A percentile compares a stretch with the other conserved stretches of the same genome.
phyloP scores from a whole-genome alignment of 2,888 invertebrate genomes.

The Yponomeuta evonymella region DNA sequence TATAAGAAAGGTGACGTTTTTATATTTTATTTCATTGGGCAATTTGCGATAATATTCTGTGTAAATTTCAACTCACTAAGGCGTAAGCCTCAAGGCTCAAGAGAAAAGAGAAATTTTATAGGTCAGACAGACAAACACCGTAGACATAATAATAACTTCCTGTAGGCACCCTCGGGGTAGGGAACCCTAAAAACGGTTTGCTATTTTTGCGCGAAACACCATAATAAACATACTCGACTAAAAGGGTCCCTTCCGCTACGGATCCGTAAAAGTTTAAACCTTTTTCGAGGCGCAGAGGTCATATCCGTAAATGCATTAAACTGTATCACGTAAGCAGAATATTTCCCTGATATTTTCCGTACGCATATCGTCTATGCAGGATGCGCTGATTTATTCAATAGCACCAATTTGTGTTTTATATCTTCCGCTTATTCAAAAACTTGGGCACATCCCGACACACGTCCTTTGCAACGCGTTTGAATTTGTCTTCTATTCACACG shows the following conservation, averaged over 20 bases:
- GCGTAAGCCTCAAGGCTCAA: too few relatives aligned
- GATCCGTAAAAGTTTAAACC: background rate
- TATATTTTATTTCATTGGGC: too few relatives aligned
- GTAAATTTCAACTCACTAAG: too few relatives aligned
- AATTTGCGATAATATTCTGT: too few relatives aligned
- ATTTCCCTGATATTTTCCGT: slow-evolving; percentile 7
- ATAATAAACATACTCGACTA: background rate
- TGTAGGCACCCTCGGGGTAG: too few relatives aligned
- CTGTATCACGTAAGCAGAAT: background rate
- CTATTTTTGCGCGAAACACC: background rate
- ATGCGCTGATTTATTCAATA: slow-evolving; percentile 29
- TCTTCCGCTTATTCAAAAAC: slow-evolving; percentile 29
- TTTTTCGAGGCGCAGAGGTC: background rate
- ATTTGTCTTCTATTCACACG: slow-evolving; percentile 2
- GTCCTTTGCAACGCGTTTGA: slow-evolving; percentile 12
- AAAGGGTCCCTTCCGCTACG: background rate
- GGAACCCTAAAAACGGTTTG: background rate
- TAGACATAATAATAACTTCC: too few relatives aligned
- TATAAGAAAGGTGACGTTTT: too few relatives aligned
- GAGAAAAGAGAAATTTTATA: too few relatives aligned
- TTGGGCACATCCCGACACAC: slow-evolving; percentile 19
- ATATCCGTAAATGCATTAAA: slow-evolving; percentile 2
- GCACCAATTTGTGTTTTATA: slow-evolving; percentile 30
- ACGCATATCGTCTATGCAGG: slow-evolving; percentile 24
- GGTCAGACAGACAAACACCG: too few relatives aligned